Percentiles rank a stretch among this genome's conserved stretches.
Evolutionary conservation across 2,888 invertebrate genomes (phyloP).

Genomic region (Monopis laevigella): DNA sequence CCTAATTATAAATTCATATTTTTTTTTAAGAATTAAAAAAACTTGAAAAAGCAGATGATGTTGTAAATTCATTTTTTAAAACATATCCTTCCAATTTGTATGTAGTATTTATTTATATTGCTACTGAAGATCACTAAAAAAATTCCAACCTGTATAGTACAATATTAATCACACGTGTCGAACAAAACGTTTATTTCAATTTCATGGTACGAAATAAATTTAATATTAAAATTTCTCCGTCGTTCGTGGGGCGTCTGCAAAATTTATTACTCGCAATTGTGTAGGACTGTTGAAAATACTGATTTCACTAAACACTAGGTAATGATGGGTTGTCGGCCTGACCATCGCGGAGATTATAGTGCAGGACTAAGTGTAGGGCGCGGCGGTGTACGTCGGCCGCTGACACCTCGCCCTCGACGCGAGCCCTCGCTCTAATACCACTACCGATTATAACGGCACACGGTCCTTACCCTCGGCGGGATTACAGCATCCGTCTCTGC

Average conservation of each 20-base stretch:
- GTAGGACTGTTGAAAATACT: conserved; percentile 26
- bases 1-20: no score
- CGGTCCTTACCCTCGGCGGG: conserved; percentile 9
- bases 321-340: conserved; percentile 31
- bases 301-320: conserved; percentile 33
- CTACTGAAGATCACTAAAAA: no score
- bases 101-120: no score
- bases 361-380: conserved; percentile 23
- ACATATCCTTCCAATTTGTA: no score
- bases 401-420: conserved; percentile 43
- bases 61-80: no score
- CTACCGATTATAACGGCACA: conserved; percentile 13
- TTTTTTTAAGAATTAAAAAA: no score
- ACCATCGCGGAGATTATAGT: conserved; percentile 43
- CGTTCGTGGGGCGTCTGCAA: conserved; percentile 4
- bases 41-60: no score
- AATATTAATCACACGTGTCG: no score
- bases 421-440: conserved; percentile 17
- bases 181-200: no score
- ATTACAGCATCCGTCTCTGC: conserved; percentile 9
- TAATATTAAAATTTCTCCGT: no score
- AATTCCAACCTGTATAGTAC: no score
- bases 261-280: conserved; percentile 12
- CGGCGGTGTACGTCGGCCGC: conserved; percentile 30
- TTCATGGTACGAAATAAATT: no score